A percentile compares a stretch with the other conserved stretches of the same genome.
These are phyloP conservation scores for Bilobella aurantiaca DNA, from an alignment of 1,140 invertebrate species.

Conservation along the genomic window DNA sequence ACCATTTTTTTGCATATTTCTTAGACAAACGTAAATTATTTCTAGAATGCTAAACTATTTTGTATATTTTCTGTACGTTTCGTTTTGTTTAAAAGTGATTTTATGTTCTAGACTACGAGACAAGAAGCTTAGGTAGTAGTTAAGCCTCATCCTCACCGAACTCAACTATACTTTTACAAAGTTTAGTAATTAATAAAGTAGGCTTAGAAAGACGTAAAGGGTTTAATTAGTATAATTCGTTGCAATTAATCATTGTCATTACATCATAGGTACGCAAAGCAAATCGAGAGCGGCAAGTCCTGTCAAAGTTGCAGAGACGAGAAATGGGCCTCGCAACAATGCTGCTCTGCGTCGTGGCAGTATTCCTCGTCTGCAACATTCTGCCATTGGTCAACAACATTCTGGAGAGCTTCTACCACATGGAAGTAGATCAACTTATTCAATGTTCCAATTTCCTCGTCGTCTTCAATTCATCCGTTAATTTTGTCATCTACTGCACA, in stretches of 20 bases:
- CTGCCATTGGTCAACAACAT: conserved; percentile 80
- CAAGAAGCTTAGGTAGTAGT: too few species aligned
- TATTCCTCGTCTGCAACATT: conserved; percentile 89
- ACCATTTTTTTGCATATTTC: too few species aligned
- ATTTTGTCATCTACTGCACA: conserved; percentile 54
- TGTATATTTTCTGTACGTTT: too few species aligned
- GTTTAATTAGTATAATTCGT: background rate
- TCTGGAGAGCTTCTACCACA: conserved; percentile 59
- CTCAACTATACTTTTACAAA: background rate
- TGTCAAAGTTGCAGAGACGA: conserved; percentile 62
- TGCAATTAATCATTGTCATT: conserved; percentile 1
- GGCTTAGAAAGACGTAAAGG: background rate
- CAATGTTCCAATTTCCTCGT: conserved; percentile 48
- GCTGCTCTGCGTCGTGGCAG: conserved; percentile 83
- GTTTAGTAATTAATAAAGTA: background rate
- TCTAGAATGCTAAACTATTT: too few species aligned
- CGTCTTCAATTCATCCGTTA: conserved; percentile 51
- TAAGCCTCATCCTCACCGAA: too few species aligned
- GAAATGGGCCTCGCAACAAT: conserved; percentile 86
- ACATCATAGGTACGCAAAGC: conserved; percentile 61
- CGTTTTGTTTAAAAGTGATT: background rate
- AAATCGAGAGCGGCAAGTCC: conserved; percentile 59
- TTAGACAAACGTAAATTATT: too few species aligned
- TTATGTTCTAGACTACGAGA: too few species aligned
- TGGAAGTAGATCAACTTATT: conserved; percentile 35